Evolutionary conservation across 2,888 invertebrate species (phyloP).

Genomic region (Geotrupes spiniger): DNA sequence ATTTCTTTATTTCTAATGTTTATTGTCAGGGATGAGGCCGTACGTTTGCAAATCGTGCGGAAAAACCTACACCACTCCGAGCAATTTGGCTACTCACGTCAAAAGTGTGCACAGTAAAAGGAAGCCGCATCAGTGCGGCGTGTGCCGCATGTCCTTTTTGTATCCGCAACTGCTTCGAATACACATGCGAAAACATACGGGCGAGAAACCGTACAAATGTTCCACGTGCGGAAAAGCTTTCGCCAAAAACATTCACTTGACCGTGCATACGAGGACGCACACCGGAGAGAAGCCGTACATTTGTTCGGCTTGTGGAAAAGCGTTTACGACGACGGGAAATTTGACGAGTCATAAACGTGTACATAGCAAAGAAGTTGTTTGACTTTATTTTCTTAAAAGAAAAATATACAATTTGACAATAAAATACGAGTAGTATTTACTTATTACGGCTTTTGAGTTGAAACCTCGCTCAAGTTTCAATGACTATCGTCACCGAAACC

Average conservation of each 20-base stretch:
- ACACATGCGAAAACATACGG: slow-evolving; percentile 39
- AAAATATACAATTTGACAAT: too few relatives aligned
- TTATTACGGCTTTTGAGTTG: too few relatives aligned
- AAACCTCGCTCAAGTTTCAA: too few relatives aligned
- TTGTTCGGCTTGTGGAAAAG: slow-evolving; percentile 34
- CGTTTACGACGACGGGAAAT: slow-evolving; percentile 38
- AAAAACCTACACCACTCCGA: slow-evolving; percentile 37
- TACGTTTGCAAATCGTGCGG: slow-evolving; percentile 36
- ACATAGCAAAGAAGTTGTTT: slow-evolving; percentile 23
- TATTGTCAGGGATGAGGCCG: slow-evolving; percentile 28
- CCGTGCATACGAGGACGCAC: slow-evolving; percentile 35
- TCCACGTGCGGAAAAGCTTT: slow-evolving; percentile 34
- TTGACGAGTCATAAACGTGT: slow-evolving; percentile 34
- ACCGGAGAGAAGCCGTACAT: slow-evolving; percentile 37
- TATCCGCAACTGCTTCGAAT: slow-evolving; percentile 35
- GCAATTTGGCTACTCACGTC: slow-evolving; percentile 36
- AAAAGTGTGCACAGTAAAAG: slow-evolving; percentile 31
- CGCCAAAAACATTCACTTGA: slow-evolving; percentile 37
- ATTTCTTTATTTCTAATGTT: too few relatives aligned
- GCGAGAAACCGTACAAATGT: slow-evolving; percentile 37
- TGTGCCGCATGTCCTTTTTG: slow-evolving; percentile 35
- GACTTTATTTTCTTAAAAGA: not conserved
- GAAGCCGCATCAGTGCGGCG: slow-evolving; percentile 36
- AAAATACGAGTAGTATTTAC: too few relatives aligned
- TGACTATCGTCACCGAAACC: too few relatives aligned